These are phyloP conservation scores for Esox lucius DNA, from an alignment of 2,797 vertebrate genomes.

Conservation along the genomic window DNA sequence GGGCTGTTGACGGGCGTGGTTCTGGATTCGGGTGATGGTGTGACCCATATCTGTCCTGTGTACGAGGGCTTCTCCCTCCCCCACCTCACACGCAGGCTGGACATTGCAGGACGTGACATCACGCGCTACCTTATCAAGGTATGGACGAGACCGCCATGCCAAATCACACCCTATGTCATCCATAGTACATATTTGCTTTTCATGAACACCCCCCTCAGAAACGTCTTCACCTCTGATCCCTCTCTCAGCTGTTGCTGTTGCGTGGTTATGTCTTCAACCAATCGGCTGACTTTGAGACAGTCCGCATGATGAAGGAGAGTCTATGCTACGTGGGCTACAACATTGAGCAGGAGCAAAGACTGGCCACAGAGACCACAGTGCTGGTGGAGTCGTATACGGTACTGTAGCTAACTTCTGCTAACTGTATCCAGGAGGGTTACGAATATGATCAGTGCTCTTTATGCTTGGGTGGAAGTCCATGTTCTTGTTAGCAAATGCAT, in stretches of 20 bases:
- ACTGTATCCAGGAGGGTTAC: neutral
- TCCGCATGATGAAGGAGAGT: slow-evolving; percentile 81
- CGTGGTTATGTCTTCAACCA: slow-evolving; percentile 84
- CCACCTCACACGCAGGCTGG: slow-evolving; percentile 78
- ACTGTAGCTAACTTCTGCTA: neutral
- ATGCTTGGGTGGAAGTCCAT: neutral
- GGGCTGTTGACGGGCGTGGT: slow-evolving; percentile 80
- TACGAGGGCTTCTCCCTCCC: slow-evolving; percentile 80
- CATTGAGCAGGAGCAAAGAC: slow-evolving; percentile 80
- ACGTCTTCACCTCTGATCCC: neutral
- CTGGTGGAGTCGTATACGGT: slow-evolving; percentile 80
- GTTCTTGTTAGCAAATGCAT: neutral
- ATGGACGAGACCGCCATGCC: neutral
- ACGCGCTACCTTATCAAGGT: slow-evolving; percentile 83
- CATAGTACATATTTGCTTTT: neutral
- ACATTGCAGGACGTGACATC: slow-evolving; percentile 83
- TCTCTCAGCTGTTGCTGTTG: slow-evolving; percentile 73
- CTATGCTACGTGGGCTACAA: slow-evolving; percentile 84
- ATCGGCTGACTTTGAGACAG: slow-evolving; percentile 82
- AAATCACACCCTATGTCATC: neutral
- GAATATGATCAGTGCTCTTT: neutral
- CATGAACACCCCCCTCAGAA: neutral
- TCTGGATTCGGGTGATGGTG: slow-evolving; percentile 79
- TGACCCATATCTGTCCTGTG: slow-evolving; percentile 81
- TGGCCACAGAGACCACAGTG: slow-evolving; percentile 78